Conservation (phyloP, 2,888 invertebrate genomes). For the Allolobophora icterica region DNA sequence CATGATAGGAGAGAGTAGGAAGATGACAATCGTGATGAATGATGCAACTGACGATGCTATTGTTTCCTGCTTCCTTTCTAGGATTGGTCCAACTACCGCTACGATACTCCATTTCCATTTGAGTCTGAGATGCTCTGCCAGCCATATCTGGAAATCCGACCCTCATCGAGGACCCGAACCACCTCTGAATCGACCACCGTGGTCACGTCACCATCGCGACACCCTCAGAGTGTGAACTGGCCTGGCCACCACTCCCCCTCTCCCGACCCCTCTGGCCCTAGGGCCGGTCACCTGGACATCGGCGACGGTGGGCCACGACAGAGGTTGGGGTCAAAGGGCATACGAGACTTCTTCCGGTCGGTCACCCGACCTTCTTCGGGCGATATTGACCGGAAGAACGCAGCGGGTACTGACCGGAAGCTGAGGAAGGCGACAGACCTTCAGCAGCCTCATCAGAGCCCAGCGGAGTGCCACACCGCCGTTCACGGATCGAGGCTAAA, state of each 20-base stretch:
- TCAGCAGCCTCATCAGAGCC: background rate
- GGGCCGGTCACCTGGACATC: background rate
- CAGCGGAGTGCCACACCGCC: background rate
- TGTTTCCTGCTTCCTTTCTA: background rate
- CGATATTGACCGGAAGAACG: background rate
- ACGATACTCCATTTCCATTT: background rate
- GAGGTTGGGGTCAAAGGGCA: constrained; percentile 2
- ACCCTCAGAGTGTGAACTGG: background rate
- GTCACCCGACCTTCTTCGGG: background rate
- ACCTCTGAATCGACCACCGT: background rate
- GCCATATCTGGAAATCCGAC: background rate
- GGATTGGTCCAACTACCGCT: constrained; percentile 2
- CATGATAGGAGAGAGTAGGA: background rate
- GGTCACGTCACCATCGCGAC: background rate
- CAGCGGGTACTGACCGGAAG: background rate
- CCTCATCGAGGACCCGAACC: background rate
- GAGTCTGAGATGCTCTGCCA: background rate
- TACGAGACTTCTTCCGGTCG: background rate
- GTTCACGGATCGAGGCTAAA: background rate
- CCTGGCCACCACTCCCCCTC: background rate
- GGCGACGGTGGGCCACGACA: background rate
- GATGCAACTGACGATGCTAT: background rate
- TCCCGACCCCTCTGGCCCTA: background rate
- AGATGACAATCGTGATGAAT: too few species aligned
- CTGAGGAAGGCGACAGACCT: background rate